A percentile compares a stretch with the other conserved stretches of the same genome.
Evolutionary conservation across 37 sponge, comb jelly and placozoan genomes (phyloP).

Genomic region (Spongilla lacustris): DNA sequence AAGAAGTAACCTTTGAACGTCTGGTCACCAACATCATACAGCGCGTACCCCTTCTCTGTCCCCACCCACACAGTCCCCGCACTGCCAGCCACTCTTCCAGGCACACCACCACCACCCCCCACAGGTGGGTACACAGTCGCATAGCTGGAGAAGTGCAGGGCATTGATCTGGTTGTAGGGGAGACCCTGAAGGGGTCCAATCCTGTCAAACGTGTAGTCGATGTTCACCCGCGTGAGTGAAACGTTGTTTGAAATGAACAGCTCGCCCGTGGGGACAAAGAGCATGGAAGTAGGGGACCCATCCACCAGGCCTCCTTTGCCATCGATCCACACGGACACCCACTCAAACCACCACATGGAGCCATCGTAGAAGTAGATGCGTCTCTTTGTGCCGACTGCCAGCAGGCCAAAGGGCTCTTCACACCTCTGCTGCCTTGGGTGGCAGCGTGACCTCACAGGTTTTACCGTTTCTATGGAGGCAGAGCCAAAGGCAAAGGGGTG

Average conservation of each 20-base stretch:
- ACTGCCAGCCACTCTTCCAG: background rate
- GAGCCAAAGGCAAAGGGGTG: background rate
- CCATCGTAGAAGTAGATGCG: slow-evolving; percentile 79
- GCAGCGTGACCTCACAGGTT: background rate
- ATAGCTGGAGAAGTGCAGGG: slow-evolving; percentile 39
- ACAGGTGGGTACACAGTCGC: slow-evolving; percentile 26
- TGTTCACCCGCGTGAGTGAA: slow-evolving; percentile 63
- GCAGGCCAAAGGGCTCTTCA: slow-evolving; percentile 55
- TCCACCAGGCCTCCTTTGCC: slow-evolving; percentile 86
- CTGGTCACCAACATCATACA: slow-evolving; percentile 59
- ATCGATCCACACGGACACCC: slow-evolving; percentile 70
- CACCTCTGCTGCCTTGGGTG: background rate
- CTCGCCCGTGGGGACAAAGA: slow-evolving; percentile 66
- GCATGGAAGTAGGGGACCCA: slow-evolving; percentile 61
- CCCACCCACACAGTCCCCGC: slow-evolving; percentile 58
- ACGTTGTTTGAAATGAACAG: slow-evolving; percentile 77
- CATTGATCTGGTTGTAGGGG: slow-evolving; percentile 53
- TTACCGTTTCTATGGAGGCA: too few species aligned
- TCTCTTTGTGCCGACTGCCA: slow-evolving; percentile 58
- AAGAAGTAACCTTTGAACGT: slow-evolving; percentile 59
- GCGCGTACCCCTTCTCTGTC: slow-evolving; percentile 53
- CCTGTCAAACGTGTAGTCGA: slow-evolving; percentile 82
- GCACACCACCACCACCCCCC: background rate
- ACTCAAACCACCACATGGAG: slow-evolving; percentile 79
- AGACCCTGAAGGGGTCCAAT: slow-evolving; percentile 78